phyloP scores from a whole-genome alignment of 1,140 invertebrate genomes.

The Tribolium castaneum region DNA sequence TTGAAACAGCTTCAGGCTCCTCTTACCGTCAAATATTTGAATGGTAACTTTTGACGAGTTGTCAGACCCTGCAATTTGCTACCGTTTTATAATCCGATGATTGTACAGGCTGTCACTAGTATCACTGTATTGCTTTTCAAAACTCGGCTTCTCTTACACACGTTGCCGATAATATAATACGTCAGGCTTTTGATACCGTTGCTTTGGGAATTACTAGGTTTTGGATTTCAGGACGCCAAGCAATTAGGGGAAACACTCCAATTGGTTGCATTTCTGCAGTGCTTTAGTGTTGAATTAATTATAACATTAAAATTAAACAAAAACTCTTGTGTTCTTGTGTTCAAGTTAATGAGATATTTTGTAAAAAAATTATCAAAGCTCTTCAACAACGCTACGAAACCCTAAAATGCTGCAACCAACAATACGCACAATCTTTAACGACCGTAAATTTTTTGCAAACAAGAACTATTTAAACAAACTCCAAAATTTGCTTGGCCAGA shows the following conservation, averaged over 20 bases:
- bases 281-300: neutral
- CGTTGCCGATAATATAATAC: neutral
- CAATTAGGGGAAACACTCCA: neutral
- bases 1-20: slow-evolving; percentile 25
- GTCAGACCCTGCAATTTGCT: slow-evolving; percentile 31
- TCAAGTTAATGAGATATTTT: too few species aligned
- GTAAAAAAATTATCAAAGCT: too few species aligned
- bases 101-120: slow-evolving; percentile 17
- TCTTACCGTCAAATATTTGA: slow-evolving; percentile 10
- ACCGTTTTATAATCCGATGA: slow-evolving; percentile 23
- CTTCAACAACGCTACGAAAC: too few species aligned
- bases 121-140: slow-evolving; percentile 25
- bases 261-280: neutral
- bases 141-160: slow-evolving; percentile 10
- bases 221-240: neutral
- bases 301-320: neutral
- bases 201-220: neutral
- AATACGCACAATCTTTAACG: too few species aligned
- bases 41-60: slow-evolving; percentile 24
- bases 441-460: too few species aligned
- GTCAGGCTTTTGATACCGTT: neutral
- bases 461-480: too few species aligned
- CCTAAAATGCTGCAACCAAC: too few species aligned
- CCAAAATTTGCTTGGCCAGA: too few species aligned
- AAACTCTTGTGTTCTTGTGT: too few species aligned